phyloP scores from a whole-genome alignment of 2,113 vertebrate species.

The Sprattus sprattus region DNA sequence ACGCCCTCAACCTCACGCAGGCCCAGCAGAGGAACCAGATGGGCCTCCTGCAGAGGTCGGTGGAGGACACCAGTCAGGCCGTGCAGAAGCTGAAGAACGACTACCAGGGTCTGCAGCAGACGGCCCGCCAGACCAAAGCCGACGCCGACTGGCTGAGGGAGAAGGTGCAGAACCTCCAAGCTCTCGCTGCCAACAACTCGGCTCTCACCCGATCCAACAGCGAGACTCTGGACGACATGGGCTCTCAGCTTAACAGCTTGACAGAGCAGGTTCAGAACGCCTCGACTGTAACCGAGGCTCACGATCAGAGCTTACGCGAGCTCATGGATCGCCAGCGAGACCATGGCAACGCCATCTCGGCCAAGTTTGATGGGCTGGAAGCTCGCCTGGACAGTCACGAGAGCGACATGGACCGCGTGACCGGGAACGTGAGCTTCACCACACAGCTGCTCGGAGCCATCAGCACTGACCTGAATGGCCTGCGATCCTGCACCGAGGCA shows the following conservation, averaged over 20 bases:
- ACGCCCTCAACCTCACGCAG: constrained; percentile 88
- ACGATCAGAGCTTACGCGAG: constrained; percentile 86
- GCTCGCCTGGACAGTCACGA: constrained; percentile 83
- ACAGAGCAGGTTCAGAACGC: constrained; percentile 88
- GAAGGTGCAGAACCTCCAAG: constrained; percentile 89
- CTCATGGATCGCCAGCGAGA: constrained; percentile 88
- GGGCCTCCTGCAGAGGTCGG: constrained; percentile 81
- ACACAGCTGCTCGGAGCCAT: constrained; percentile 87
- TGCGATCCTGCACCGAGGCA: constrained; percentile 89
- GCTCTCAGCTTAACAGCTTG: constrained; percentile 81
- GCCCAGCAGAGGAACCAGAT: constrained; percentile 86
- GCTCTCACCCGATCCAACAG: constrained; percentile 84
- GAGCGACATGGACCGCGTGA: constrained; percentile 82
- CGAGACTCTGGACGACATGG: constrained; percentile 89
- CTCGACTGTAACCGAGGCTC: constrained; percentile 78
- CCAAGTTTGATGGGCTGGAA: constrained; percentile 83
- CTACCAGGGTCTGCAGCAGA: constrained; percentile 90
- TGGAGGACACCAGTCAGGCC: constrained; percentile 86
- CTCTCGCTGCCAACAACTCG: constrained; percentile 87
- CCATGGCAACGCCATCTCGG: constrained; percentile 83
- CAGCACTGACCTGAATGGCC: constrained; percentile 83
- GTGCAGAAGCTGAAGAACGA: constrained; percentile 92
- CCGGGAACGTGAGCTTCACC: constrained; percentile 89
- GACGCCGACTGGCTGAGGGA: constrained; percentile 91
- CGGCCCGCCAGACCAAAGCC: constrained; percentile 80